Percentiles rank a stretch among this genome's conserved stretches.
Conservation (phyloP, 2,888 invertebrate genomes). For the Antitype chi region DNA sequence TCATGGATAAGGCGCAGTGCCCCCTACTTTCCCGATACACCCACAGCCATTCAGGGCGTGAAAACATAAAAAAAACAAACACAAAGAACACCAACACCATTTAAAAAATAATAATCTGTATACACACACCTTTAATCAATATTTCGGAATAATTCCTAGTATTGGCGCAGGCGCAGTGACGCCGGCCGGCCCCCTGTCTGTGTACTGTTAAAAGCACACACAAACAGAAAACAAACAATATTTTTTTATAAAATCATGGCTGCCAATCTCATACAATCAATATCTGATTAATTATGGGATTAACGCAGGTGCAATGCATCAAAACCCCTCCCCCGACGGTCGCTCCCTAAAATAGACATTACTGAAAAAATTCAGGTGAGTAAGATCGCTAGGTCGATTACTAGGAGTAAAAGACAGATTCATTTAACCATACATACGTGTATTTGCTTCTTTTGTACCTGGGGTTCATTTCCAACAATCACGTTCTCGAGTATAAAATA, state of each 20-base stretch:
- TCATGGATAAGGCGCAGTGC: not conserved
- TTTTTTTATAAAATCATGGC: not conserved
- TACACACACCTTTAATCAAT: not conserved
- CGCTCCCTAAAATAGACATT: not conserved
- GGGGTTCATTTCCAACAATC: not conserved
- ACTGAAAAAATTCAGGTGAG: too few species aligned
- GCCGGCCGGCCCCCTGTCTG: not conserved
- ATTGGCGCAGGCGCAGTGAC: conserved; percentile 7
- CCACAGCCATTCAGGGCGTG: not conserved
- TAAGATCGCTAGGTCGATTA: not conserved
- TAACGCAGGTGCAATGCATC: not conserved
- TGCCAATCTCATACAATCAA: not conserved
- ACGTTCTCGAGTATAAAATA: not conserved
- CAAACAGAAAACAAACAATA: not conserved
- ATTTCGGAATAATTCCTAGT: not conserved
- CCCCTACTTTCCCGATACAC: not conserved
- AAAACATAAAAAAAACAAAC: not conserved
- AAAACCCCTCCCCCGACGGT: too few species aligned
- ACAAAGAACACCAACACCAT: not conserved
- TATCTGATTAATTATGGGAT: not conserved
- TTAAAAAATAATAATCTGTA: not conserved
- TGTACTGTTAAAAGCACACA: conserved; percentile 1
- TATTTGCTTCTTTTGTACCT: not conserved
- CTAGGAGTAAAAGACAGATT: not conserved
- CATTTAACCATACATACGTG: not conserved